Percentiles rank a stretch among this genome's conserved stretches.
phyloP scores from a whole-genome alignment of 2,797 vertebrate species.

The Nasua narica region DNA sequence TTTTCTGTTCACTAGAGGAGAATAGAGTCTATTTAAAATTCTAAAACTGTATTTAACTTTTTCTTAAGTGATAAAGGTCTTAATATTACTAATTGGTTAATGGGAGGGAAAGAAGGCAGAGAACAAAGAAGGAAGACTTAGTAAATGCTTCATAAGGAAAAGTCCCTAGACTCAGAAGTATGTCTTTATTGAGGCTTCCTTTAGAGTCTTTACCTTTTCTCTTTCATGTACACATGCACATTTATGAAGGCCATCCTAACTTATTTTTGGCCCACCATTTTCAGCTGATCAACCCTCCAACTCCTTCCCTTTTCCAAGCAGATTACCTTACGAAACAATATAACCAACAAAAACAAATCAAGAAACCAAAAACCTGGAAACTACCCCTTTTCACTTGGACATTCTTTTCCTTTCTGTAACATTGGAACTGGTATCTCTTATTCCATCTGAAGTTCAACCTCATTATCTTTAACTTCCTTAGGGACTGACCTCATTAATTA shows the following conservation, averaged over 20 bases:
- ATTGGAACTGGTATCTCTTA: background rate
- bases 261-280: background rate
- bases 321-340: background rate
- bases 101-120: background rate
- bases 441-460: background rate
- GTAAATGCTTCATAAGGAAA: background rate
- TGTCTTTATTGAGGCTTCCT: background rate
- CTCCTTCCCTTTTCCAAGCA: background rate
- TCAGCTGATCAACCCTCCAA: background rate
- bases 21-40: slow-evolving; percentile 13
- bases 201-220: background rate
- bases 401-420: background rate
- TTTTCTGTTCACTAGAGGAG: background rate
- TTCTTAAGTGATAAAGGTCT: background rate
- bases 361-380: background rate
- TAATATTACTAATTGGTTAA: background rate
- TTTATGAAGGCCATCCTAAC: background rate
- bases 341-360: background rate
- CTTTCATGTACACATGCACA: background rate
- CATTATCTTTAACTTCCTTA: background rate
- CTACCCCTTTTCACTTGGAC: too few species aligned
- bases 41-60: background rate
- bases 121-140: background rate
- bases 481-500: background rate
- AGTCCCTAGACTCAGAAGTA: background rate